Conservation (phyloP, 2,113 vertebrate species). For the Harpagus bidentatus region DNA sequence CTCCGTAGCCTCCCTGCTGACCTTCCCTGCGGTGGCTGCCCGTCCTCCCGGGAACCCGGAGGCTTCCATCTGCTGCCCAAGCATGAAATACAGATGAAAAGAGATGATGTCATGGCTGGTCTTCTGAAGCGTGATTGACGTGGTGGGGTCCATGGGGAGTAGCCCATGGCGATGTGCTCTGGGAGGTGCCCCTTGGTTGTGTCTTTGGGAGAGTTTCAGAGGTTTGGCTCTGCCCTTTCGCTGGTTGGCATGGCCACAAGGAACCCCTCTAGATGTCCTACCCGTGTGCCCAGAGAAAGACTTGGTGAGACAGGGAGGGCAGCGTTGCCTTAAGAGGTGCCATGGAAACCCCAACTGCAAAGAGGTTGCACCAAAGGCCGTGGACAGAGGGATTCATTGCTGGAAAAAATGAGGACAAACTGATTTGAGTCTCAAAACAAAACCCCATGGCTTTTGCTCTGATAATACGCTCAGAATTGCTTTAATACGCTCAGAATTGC, state of each 20-base stretch:
- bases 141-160: neutral
- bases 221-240: neutral
- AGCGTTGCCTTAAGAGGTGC: neutral
- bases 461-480: neutral
- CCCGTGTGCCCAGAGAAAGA: neutral
- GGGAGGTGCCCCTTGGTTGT: neutral
- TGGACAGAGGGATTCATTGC: neutral
- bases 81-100: conserved; percentile 43
- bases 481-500: neutral
- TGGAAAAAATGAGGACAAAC: neutral
- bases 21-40: neutral
- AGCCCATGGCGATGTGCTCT: neutral
- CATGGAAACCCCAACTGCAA: neutral
- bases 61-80: neutral
- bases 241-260: neutral
- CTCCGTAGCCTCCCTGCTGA: neutral
- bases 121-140: neutral
- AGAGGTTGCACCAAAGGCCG: neutral
- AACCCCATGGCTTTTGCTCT: neutral
- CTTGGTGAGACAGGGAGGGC: neutral
- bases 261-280: neutral
- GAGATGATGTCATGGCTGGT: conserved; percentile 55
- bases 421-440: neutral
- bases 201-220: neutral
- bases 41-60: neutral